These are phyloP conservation scores for Tillus elongatus DNA, from an alignment of 2,888 invertebrate species.

Conservation along the genomic window DNA sequence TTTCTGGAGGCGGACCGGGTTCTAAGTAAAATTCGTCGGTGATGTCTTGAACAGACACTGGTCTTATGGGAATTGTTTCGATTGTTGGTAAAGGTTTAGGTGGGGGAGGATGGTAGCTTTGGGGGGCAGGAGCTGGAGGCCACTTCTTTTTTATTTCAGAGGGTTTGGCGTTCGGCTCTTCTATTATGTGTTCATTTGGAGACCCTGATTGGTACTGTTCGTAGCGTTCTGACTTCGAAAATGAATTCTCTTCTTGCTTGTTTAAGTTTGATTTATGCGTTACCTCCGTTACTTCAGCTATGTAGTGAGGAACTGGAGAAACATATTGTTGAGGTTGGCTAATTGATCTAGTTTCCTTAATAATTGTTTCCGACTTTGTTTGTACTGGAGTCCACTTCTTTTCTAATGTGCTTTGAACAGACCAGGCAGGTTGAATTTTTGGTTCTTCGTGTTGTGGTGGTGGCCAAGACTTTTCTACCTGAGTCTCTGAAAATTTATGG, in stretches of 20 bases:
- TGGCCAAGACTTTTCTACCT: constrained; percentile 47
- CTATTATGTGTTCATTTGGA: constrained; percentile 31
- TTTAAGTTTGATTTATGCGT: constrained; percentile 38
- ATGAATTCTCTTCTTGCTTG: constrained; percentile 27
- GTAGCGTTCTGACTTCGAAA: constrained; percentile 23
- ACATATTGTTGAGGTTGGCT: constrained; percentile 15
- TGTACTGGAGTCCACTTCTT: constrained; percentile 36
- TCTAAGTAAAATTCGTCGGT: constrained; percentile 48
- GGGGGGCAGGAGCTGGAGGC: constrained; percentile 36
- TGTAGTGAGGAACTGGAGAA: constrained; percentile 16
- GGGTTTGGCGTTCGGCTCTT: constrained; percentile 40
- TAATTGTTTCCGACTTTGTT: constrained; percentile 23
- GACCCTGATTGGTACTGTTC: constrained; percentile 18
- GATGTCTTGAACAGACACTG: constrained; percentile 41
- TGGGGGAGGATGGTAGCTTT: constrained; percentile 41
- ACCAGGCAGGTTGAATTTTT: constrained; percentile 35
- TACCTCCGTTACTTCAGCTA: constrained; percentile 39
- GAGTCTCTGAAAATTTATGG: constrained; percentile 42
- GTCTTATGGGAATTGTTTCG: constrained; percentile 30
- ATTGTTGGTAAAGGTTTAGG: constrained; percentile 27
- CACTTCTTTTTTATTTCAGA: constrained; percentile 45
- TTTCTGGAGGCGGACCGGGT: constrained; percentile 60
- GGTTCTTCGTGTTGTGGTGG: constrained; percentile 35
- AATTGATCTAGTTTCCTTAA: constrained; percentile 27
- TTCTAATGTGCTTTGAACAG: constrained; percentile 36